A percentile compares a stretch with the other conserved stretches of the same genome.
These are phyloP conservation scores for Aricia artaxerxes DNA, from an alignment of 2,888 invertebrate species.

Conservation along the genomic window DNA sequence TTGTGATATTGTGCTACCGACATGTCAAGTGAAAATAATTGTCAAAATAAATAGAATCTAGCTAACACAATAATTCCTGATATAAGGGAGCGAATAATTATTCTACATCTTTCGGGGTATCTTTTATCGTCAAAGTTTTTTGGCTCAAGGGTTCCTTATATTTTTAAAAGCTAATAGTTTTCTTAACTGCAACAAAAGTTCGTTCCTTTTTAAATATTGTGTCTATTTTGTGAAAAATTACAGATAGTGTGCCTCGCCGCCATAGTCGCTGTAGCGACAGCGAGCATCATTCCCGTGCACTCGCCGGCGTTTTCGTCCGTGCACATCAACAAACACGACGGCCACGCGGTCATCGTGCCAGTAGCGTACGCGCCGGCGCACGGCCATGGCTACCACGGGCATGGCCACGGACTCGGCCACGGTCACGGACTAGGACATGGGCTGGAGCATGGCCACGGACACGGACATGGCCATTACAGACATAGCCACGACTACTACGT, in stretches of 20 bases:
- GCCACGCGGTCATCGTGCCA: constrained; percentile 55
- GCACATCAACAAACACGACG: constrained; percentile 60
- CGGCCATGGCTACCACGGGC: constrained; percentile 32
- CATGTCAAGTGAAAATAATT: too few species aligned
- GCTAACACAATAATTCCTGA: too few species aligned
- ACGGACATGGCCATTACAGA: constrained; percentile 47
- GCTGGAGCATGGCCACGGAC: background rate
- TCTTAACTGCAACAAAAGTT: too few species aligned
- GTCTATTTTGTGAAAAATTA: background rate
- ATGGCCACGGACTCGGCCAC: constrained; percentile 45
- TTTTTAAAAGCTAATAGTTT: too few species aligned
- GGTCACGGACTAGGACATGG: constrained; percentile 33
- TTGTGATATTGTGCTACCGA: too few species aligned
- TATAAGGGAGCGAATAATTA: too few species aligned
- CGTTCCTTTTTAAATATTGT: background rate
- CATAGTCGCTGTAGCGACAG: constrained; percentile 50
- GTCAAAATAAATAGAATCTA: too few species aligned
- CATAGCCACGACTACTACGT: constrained; percentile 46
- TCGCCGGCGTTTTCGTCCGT: constrained; percentile 58
- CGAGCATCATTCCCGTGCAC: constrained; percentile 45
- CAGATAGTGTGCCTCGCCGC: constrained; percentile 54
- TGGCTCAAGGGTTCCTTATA: too few species aligned
- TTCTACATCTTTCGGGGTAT: too few species aligned
- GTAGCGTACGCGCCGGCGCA: constrained; percentile 30
- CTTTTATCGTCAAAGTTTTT: too few species aligned